These are phyloP conservation scores for Rhipidura dahli DNA, from an alignment of 2,113 vertebrate genomes.

Conservation along the genomic window DNA sequence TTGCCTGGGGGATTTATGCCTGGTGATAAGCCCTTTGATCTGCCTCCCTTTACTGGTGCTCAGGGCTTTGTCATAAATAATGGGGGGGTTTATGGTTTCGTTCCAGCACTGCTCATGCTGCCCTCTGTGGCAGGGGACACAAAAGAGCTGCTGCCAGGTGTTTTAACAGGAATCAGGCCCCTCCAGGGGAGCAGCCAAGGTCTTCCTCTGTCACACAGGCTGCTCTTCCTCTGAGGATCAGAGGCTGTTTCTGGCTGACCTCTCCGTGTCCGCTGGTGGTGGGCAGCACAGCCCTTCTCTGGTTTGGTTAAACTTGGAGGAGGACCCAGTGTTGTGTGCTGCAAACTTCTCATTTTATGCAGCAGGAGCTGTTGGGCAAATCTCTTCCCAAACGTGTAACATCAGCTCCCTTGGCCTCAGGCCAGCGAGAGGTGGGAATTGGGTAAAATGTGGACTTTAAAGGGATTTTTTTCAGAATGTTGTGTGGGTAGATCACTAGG, in stretches of 20 bases:
- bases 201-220: background rate
- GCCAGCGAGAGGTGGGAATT: background rate
- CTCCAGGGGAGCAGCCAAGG: conserved; percentile 8
- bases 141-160: background rate
- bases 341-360: background rate
- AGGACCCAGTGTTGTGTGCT: background rate
- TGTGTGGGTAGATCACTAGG: background rate
- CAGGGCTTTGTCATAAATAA: conserved; percentile 33
- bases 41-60: background rate
- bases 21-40: conserved; percentile 38
- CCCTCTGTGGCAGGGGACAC: background rate
- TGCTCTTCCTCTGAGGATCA: background rate
- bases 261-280: background rate
- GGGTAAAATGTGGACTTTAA: background rate
- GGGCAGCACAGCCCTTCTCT: background rate
- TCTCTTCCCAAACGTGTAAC: background rate
- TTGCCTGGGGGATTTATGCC: conserved; percentile 17
- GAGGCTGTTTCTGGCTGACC: background rate
- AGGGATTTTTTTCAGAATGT: background rate
- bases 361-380: background rate
- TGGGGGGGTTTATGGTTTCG: conserved; percentile 38
- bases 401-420: background rate
- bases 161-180: background rate
- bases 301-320: background rate
- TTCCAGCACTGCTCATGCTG: background rate